phyloP scores from a whole-genome alignment of 2,888 invertebrate genomes.

The Shargacucullia verbasci region DNA sequence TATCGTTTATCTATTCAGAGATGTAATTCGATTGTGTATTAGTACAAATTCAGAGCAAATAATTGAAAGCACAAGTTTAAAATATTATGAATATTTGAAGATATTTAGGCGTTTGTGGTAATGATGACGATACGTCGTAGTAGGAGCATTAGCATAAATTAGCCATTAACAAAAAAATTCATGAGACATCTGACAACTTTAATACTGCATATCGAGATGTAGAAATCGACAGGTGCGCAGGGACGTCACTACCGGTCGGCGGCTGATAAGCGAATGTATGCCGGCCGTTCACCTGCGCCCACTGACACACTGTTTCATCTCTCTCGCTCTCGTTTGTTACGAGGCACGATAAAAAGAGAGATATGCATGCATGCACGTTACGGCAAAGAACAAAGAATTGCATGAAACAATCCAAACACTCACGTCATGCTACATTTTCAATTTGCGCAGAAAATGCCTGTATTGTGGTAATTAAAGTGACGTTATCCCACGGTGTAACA shows the following conservation, averaged over 20 bases:
- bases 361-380: slow-evolving; percentile 43
- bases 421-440: slow-evolving; percentile 73
- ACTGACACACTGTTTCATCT: slow-evolving; percentile 78
- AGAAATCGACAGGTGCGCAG: slow-evolving; percentile 79
- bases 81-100: slow-evolving; percentile 15
- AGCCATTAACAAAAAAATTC: slow-evolving; percentile 51
- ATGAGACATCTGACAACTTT: slow-evolving; percentile 33
- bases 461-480: slow-evolving; percentile 70
- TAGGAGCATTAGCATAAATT: slow-evolving; percentile 36
- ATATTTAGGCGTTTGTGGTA: slow-evolving; percentile 14
- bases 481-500: slow-evolving; percentile 62
- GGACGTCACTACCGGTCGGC: slow-evolving; percentile 79
- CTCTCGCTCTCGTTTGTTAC: slow-evolving; percentile 63
- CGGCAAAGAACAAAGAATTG: slow-evolving; percentile 65
- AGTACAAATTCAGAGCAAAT: slow-evolving; percentile 30
- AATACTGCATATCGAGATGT: slow-evolving; percentile 52
- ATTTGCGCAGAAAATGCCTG: slow-evolving; percentile 73
- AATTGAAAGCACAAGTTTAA: slow-evolving; percentile 24
- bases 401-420: slow-evolving; percentile 70
- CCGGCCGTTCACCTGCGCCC: slow-evolving; percentile 86
- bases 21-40: slow-evolving; percentile 52
- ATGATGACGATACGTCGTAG: slow-evolving; percentile 10
- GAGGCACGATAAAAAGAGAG: slow-evolving; percentile 59
- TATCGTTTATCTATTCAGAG: slow-evolving; percentile 58
- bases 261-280: slow-evolving; percentile 86